Evolutionary conservation across 2,113 vertebrate species (phyloP).

Genomic region (Phylloscopus whistleri): DNA sequence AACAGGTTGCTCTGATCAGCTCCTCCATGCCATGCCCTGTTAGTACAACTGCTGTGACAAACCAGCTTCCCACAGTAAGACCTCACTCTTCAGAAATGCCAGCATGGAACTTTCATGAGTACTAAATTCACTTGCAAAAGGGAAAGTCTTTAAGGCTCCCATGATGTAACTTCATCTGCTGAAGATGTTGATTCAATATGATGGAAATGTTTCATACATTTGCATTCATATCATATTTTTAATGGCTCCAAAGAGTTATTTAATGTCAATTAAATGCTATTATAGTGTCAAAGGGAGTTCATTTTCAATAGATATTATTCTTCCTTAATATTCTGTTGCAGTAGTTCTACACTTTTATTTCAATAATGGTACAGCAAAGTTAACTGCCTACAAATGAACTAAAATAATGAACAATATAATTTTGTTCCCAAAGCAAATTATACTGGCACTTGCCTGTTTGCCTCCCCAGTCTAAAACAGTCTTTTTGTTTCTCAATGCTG

Average conservation of each 20-base stretch:
- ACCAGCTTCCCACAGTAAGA: background rate
- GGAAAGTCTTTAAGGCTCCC: background rate
- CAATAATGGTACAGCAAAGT: background rate
- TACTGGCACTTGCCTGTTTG: background rate
- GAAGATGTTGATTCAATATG: conserved; percentile 58
- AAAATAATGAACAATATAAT: conserved; percentile 16
- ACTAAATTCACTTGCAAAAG: background rate
- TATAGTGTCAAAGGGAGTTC: conserved; percentile 51
- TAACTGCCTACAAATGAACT: conserved; percentile 28
- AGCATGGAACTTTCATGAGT: background rate
- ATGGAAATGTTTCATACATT: conserved; percentile 51
- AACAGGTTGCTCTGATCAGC: background rate
- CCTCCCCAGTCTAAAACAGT: background rate
- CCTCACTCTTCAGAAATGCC: background rate
- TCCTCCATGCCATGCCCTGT: background rate
- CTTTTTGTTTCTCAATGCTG: background rate
- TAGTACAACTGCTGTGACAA: background rate
- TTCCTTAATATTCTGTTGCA: conserved; percentile 40
- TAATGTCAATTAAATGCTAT: conserved; percentile 61
- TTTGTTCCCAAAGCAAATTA: background rate
- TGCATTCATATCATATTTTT: conserved; percentile 28
- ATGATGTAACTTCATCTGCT: background rate
- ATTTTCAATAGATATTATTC: conserved; percentile 34
- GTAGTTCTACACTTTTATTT: background rate
- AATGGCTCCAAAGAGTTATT: conserved; percentile 19